Evolutionary conservation across 2,888 invertebrate genomes (phyloP).

Genomic region (Epistrophella euchroma): DNA sequence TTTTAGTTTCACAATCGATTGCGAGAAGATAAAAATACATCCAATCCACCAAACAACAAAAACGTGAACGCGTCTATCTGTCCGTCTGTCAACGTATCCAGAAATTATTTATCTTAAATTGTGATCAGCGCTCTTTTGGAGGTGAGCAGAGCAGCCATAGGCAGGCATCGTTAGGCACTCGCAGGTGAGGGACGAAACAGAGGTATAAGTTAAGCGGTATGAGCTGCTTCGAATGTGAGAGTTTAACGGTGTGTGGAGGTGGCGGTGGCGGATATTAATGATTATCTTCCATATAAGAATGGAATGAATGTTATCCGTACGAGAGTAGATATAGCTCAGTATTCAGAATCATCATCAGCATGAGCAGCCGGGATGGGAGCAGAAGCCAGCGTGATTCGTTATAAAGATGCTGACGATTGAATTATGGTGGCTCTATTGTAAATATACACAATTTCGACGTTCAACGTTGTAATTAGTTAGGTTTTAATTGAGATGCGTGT

Average conservation of each 20-base stretch:
- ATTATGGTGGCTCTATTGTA: constrained; percentile 72
- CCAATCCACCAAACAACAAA: constrained; percentile 17
- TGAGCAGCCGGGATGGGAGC: constrained; percentile 15
- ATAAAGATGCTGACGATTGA: constrained; percentile 65
- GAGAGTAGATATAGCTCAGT: background rate
- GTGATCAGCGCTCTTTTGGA: constrained; percentile 46
- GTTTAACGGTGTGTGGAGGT: constrained; percentile 45
- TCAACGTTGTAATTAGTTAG: constrained; percentile 70
- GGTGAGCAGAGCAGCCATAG: no score
- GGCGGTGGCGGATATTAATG: constrained; percentile 68
- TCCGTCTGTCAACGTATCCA: constrained; percentile 61
- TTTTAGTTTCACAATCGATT: constrained; percentile 64
- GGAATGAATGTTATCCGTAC: constrained; percentile 54
- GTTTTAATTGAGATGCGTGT: constrained; percentile 56
- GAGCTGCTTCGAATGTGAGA: constrained; percentile 20
- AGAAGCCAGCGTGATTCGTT: constrained; percentile 42
- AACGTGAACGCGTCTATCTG: constrained; percentile 52
- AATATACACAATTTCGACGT: constrained; percentile 65
- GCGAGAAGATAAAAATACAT: constrained; percentile 58
- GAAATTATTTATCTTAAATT: constrained; percentile 67
- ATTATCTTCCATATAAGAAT: constrained; percentile 70
- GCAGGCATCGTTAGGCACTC: background rate
- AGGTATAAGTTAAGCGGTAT: background rate
- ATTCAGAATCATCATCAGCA: background rate
- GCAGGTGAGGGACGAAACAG: constrained; percentile 20